These are phyloP conservation scores for Celastrina argiolus DNA, from an alignment of 2,888 invertebrate genomes.

Conservation along the genomic window DNA sequence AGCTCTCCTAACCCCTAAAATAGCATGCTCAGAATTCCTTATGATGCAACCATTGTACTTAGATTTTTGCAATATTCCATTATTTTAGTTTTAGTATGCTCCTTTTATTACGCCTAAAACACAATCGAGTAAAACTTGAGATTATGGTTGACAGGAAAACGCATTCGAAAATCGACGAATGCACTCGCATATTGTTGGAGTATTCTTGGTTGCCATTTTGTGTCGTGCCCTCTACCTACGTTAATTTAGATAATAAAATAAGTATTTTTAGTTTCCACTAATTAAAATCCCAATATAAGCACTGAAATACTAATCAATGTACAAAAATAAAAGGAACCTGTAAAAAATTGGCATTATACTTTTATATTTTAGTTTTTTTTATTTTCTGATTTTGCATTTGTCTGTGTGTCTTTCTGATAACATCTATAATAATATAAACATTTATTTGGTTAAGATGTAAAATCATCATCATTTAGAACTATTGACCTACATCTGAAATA, in stretches of 20 bases:
- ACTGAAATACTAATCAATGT: background rate
- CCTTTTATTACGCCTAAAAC: slow-evolving; percentile 47
- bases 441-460: background rate
- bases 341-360: background rate
- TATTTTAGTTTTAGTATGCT: slow-evolving; percentile 49
- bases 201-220: slow-evolving; percentile 73
- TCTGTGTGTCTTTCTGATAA: background rate
- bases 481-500: slow-evolving; percentile 6
- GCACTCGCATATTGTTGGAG: slow-evolving; percentile 71
- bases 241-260: slow-evolving; percentile 71
- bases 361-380: background rate
- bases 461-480: background rate
- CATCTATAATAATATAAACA: background rate
- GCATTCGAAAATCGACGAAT: slow-evolving; percentile 51
- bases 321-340: background rate
- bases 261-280: slow-evolving; percentile 53
- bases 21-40: slow-evolving; percentile 54
- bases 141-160: slow-evolving; percentile 39
- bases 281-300: background rate
- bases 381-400: background rate
- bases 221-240: slow-evolving; percentile 70
- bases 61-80: slow-evolving; percentile 46
- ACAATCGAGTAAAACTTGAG: slow-evolving; percentile 44
- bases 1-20: slow-evolving; percentile 57
- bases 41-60: slow-evolving; percentile 74